A percentile compares a stretch with the other conserved stretches of the same genome.
Conservation (phyloP, 2,797 vertebrate genomes). For the Hydrophis major region DNA sequence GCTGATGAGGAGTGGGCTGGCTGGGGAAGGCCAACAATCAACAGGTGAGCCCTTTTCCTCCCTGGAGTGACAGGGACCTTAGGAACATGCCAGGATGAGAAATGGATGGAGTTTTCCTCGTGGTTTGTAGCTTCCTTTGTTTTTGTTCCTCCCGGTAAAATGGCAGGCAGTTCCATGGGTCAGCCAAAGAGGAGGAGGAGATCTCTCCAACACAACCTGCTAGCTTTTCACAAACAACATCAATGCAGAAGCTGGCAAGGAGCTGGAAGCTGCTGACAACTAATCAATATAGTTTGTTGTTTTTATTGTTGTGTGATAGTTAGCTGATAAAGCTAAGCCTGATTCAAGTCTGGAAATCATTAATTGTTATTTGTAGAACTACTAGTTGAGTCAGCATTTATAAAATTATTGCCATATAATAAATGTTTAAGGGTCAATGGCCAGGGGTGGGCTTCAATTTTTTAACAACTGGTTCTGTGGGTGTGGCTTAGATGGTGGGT, state of each 20-base stretch:
- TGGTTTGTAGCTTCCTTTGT: neutral
- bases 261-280: neutral
- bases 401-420: neutral
- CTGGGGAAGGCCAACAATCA: neutral
- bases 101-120: neutral
- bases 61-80: neutral
- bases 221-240: neutral
- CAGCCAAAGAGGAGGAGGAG: neutral
- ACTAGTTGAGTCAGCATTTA: neutral
- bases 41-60: neutral
- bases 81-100: neutral
- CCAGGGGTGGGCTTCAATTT: neutral
- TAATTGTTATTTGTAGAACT: neutral
- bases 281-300: neutral
- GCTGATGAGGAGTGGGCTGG: neutral
- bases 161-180: neutral
- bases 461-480: no score
- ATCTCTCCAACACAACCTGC: neutral
- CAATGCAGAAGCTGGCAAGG: neutral
- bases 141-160: neutral
- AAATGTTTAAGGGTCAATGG: neutral
- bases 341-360: neutral
- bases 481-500: no score
- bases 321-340: neutral
- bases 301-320: neutral